Percentiles rank a stretch among this genome's conserved stretches.
phyloP scores from a whole-genome alignment of 2,797 vertebrate genomes.

The Peromyscus nudipes region DNA sequence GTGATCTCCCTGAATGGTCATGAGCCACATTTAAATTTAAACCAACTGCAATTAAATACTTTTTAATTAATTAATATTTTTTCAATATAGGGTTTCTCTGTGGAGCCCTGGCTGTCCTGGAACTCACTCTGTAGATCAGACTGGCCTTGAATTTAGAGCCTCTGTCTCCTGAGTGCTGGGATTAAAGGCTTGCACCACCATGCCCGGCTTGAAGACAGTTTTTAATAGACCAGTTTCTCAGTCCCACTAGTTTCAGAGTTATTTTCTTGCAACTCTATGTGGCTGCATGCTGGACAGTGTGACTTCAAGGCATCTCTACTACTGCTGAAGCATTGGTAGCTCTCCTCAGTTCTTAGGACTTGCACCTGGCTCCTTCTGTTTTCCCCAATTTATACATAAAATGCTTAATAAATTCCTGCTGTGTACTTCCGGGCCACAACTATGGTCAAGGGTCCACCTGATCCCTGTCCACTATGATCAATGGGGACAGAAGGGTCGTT shows the following conservation, averaged over 20 bases:
- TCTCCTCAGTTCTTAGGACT: not conserved
- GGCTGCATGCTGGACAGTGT: fast-evolving
- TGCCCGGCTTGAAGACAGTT: not conserved
- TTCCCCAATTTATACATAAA: too few species aligned
- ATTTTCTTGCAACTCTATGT: fast-evolving
- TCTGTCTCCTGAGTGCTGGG: not conserved
- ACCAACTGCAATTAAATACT: not conserved
- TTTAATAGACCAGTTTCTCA: not conserved
- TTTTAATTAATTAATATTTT: not conserved
- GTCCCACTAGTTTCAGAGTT: not conserved
- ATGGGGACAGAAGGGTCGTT: not conserved
- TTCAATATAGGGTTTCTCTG: not conserved
- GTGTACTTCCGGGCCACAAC: too few species aligned
- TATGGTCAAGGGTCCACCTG: not conserved
- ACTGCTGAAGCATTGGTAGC: not conserved
- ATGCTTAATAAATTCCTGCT: not conserved
- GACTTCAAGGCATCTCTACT: fast-evolving
- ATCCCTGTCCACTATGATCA: not conserved
- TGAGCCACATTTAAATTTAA: not conserved
- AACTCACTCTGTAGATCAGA: not conserved
- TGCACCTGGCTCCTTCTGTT: not conserved
- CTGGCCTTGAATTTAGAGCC: not conserved
- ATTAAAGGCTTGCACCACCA: not conserved
- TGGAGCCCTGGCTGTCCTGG: not conserved
- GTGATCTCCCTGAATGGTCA: not conserved